Percentiles rank a stretch among this genome's conserved stretches.
Evolutionary conservation across 2,113 vertebrate species (phyloP).

Genomic region (Conger conger): DNA sequence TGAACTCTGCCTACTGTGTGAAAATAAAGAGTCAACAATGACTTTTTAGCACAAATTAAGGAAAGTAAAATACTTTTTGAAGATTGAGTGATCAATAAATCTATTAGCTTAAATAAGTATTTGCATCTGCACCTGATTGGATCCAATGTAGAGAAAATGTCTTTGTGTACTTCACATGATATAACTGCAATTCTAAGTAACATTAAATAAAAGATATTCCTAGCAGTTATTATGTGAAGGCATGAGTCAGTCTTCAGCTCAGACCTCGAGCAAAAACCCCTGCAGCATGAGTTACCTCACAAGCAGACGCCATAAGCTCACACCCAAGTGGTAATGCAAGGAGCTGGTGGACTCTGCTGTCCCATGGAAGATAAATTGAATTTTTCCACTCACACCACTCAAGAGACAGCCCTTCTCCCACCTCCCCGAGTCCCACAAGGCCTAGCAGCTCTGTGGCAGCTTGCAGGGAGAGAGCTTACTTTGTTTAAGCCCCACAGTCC

Average conservation of each 20-base stretch:
- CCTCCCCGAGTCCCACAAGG: background rate
- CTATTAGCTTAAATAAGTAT: no score
- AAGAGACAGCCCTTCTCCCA: background rate
- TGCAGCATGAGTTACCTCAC: background rate
- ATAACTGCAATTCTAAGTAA: background rate
- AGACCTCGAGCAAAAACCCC: no score
- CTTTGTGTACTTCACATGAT: no score
- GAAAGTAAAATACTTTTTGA: no score
- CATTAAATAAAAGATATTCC: background rate
- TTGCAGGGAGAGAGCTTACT: background rate
- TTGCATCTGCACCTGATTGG: background rate
- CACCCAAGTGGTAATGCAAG: background rate
- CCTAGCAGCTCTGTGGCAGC: background rate
- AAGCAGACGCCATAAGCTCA: background rate
- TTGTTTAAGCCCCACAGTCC: background rate
- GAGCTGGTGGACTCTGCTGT: background rate
- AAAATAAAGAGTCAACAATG: background rate
- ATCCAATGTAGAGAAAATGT: background rate
- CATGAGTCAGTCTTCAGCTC: no score
- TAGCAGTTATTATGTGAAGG: no score
- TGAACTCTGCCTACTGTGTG: background rate
- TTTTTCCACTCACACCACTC: background rate
- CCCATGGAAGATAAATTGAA: background rate
- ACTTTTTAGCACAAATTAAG: background rate
- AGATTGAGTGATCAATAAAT: no score